Conservation (phyloP, 1,140 invertebrate species). For the Zaprionus africanus region DNA sequence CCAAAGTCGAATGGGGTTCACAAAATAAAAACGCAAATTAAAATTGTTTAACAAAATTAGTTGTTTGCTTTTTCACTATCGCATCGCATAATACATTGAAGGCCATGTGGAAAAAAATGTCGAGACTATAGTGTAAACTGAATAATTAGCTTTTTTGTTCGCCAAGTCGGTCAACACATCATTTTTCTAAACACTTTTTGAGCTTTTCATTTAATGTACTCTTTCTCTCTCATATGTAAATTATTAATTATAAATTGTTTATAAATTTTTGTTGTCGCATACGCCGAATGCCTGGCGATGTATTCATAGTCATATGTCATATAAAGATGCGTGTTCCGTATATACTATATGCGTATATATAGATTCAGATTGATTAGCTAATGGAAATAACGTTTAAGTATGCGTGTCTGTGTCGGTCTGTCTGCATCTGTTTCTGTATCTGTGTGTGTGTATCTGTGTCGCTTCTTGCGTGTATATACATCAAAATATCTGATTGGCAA, state of each 20-base stretch:
- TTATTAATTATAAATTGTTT: conserved; percentile 12
- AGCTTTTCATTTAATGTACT: conserved; percentile 25
- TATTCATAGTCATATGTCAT: conserved; percentile 30
- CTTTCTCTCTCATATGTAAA: conserved; percentile 8
- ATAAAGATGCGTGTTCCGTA: conserved; percentile 40
- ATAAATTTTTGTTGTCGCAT: background rate
- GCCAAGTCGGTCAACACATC: conserved; percentile 3
- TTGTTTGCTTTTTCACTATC: conserved; percentile 29
- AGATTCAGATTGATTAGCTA: conserved; percentile 42
- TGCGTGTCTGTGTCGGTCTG: conserved; percentile 32
- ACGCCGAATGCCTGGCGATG: conserved; percentile 2
- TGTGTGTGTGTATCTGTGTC: conserved; percentile 16
- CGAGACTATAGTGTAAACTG: background rate
- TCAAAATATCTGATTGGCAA: conserved; percentile 68
- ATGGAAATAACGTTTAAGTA: conserved; percentile 50
- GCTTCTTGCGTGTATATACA: conserved; percentile 60
- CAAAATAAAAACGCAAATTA: conserved; percentile 28
- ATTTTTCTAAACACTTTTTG: conserved; percentile 21
- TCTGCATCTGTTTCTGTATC: conserved; percentile 29
- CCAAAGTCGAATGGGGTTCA: conserved; percentile 22
- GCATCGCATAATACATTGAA: conserved; percentile 43
- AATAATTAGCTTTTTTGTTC: background rate
- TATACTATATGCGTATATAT: conserved; percentile 16
- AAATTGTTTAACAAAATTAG: conserved; percentile 22
- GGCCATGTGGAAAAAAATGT: conserved; percentile 45